Evolutionary conservation across 2,888 invertebrate species (phyloP).

Genomic region (Erebia palarica): DNA sequence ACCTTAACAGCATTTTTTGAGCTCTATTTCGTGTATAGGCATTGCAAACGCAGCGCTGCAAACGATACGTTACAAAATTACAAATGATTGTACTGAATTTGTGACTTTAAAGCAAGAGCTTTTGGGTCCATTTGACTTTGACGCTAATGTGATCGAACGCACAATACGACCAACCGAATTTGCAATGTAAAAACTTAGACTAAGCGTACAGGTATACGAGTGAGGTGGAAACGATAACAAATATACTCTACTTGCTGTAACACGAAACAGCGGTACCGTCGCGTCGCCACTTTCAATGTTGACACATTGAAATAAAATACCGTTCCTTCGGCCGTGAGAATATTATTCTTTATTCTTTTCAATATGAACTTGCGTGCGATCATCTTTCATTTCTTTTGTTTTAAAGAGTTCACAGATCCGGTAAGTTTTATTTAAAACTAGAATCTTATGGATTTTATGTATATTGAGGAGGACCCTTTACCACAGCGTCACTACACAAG

Average conservation of each 20-base stretch:
- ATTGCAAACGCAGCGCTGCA: too few relatives aligned
- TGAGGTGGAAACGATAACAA: conserved; percentile 43
- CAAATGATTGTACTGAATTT: too few relatives aligned
- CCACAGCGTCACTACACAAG: too few relatives aligned
- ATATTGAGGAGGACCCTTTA: too few relatives aligned
- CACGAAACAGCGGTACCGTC: conserved; percentile 49
- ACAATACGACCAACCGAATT: too few relatives aligned
- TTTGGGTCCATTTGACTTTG: too few relatives aligned
- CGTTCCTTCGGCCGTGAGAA: conserved; percentile 49
- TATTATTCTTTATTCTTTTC: conserved; percentile 44
- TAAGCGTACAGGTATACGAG: conserved; percentile 26
- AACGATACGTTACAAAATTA: too few relatives aligned
- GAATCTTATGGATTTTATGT: not conserved
- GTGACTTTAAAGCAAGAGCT: too few relatives aligned
- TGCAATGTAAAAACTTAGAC: too few relatives aligned
- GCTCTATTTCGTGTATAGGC: too few relatives aligned
- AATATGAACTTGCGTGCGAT: conserved; percentile 42
- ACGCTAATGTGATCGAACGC: too few relatives aligned
- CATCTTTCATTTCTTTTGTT: conserved; percentile 41
- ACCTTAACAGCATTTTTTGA: too few relatives aligned
- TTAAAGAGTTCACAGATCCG: conserved; percentile 33
- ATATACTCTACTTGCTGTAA: conserved; percentile 47
- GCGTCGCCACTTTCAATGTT: conserved; percentile 46
- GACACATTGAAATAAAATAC: conserved; percentile 50
- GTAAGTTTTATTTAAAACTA: conserved; percentile 27